Evolutionary conservation across 2,888 invertebrate species (phyloP).

Genomic region (Xestobium rufovillosum): DNA sequence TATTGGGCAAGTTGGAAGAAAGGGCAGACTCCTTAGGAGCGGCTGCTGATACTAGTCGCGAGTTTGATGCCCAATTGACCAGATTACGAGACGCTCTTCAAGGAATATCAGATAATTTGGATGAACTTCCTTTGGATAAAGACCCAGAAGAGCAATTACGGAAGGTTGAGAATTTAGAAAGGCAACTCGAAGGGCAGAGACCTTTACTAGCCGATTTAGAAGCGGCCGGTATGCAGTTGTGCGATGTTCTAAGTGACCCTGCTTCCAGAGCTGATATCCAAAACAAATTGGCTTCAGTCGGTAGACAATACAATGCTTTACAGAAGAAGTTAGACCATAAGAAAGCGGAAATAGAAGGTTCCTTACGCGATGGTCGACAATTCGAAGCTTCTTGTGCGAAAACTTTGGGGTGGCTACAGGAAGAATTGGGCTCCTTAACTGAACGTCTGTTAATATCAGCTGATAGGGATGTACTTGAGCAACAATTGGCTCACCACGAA

Average conservation of each 20-base stretch:
- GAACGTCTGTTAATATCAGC: slow-evolving; percentile 81
- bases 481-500: slow-evolving; percentile 83
- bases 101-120: slow-evolving; percentile 78
- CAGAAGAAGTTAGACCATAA: slow-evolving; percentile 84
- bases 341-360: slow-evolving; percentile 81
- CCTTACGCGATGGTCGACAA: slow-evolving; percentile 73
- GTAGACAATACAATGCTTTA: slow-evolving; percentile 77
- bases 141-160: slow-evolving; percentile 82
- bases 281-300: slow-evolving; percentile 78
- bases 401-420: slow-evolving; percentile 83
- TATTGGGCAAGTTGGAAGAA: slow-evolving; percentile 69
- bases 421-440: slow-evolving; percentile 67
- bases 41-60: slow-evolving; percentile 85
- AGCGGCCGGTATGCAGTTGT: slow-evolving; percentile 81
- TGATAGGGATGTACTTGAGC: slow-evolving; percentile 69
- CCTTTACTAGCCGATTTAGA: slow-evolving; percentile 83
- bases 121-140: slow-evolving; percentile 69
- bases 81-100: slow-evolving; percentile 81
- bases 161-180: slow-evolving; percentile 79
- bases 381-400: slow-evolving; percentile 84
- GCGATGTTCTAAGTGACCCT: slow-evolving; percentile 82
- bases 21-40: slow-evolving; percentile 85
- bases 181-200: slow-evolving; percentile 82
- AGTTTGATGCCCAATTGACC: slow-evolving; percentile 83
- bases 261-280: slow-evolving; percentile 86